A percentile compares a stretch with the other conserved stretches of the same genome.
Evolutionary conservation across 2,888 invertebrate species (phyloP).

Genomic region (Tanypteryx hageni): DNA sequence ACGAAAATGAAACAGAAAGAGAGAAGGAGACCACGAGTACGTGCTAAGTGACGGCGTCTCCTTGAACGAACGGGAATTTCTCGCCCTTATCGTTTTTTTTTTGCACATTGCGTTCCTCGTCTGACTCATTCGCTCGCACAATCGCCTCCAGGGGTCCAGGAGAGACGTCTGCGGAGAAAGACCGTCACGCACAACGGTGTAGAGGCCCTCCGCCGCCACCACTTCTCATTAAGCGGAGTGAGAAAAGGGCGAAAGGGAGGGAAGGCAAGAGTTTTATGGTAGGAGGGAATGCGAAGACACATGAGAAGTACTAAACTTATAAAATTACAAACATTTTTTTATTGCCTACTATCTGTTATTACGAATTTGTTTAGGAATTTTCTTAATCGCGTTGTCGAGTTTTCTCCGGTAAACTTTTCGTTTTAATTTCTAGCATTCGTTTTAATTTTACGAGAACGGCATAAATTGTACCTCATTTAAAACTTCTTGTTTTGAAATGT

Average conservation of each 20-base stretch:
- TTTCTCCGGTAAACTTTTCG: too few relatives aligned
- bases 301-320: neutral
- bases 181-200: constrained; percentile 5
- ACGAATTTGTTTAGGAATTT: too few relatives aligned
- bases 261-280: neutral
- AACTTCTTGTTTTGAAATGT: too few relatives aligned
- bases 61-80: constrained; percentile 1
- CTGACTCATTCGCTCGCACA: neutral
- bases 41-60: constrained; percentile 12
- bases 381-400: too few relatives aligned
- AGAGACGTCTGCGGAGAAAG: neutral
- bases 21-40: neutral
- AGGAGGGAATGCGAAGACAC: neutral
- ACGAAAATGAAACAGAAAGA: neutral
- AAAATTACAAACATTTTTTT: too few relatives aligned
- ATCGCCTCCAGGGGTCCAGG: neutral
- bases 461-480: too few relatives aligned
- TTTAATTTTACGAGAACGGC: too few relatives aligned
- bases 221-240: constrained; percentile 14
- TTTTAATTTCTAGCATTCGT: too few relatives aligned
- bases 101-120: neutral
- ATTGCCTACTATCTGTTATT: too few relatives aligned
- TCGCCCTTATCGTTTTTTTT: neutral
- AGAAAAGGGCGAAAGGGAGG: neutral
- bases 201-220: neutral